Conservation (phyloP, 2,888 invertebrate species). For the Plusia festucae region DNA sequence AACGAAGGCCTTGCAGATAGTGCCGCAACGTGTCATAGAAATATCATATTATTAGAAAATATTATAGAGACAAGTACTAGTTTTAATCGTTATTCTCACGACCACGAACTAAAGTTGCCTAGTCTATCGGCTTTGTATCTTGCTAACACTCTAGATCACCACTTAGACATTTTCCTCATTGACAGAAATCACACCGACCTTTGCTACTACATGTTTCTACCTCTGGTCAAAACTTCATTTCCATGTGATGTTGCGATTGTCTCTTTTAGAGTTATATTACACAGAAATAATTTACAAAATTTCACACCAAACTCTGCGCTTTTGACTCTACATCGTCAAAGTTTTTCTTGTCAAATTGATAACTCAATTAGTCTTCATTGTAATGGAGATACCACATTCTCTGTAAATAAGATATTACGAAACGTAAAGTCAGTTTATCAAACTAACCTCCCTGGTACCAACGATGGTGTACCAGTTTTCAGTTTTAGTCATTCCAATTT, state of each 20-base stretch:
- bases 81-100: slow-evolving; percentile 28
- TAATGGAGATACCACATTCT: slow-evolving; percentile 68
- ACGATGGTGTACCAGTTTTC: slow-evolving; percentile 66
- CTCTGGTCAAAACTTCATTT: slow-evolving; percentile 76
- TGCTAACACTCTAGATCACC: slow-evolving; percentile 69
- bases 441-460: slow-evolving; percentile 81
- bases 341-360: slow-evolving; percentile 72
- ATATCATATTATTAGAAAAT: slow-evolving; percentile 79
- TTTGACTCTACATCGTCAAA: slow-evolving; percentile 75
- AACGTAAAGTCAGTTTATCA: slow-evolving; percentile 70
- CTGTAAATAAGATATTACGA: slow-evolving; percentile 72
- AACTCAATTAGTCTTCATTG: slow-evolving; percentile 64
- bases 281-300: slow-evolving; percentile 54
- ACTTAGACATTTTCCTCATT: slow-evolving; percentile 75
- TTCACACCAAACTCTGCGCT: slow-evolving; percentile 68
- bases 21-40: slow-evolving; percentile 89
- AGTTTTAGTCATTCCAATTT: slow-evolving; percentile 71
- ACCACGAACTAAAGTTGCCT: slow-evolving; percentile 67
- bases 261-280: slow-evolving; percentile 72
- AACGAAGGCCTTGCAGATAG: slow-evolving; percentile 98
- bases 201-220: slow-evolving; percentile 74
- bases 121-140: slow-evolving; percentile 75
- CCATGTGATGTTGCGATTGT: slow-evolving; percentile 80
- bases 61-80: slow-evolving; percentile 54
- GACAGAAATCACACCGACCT: slow-evolving; percentile 66